Evolutionary conservation across 2,113 vertebrate species (phyloP), one percentile per base, ranked within the genome.

Genomic region (Porphyrio hochstetteri): DNA sequence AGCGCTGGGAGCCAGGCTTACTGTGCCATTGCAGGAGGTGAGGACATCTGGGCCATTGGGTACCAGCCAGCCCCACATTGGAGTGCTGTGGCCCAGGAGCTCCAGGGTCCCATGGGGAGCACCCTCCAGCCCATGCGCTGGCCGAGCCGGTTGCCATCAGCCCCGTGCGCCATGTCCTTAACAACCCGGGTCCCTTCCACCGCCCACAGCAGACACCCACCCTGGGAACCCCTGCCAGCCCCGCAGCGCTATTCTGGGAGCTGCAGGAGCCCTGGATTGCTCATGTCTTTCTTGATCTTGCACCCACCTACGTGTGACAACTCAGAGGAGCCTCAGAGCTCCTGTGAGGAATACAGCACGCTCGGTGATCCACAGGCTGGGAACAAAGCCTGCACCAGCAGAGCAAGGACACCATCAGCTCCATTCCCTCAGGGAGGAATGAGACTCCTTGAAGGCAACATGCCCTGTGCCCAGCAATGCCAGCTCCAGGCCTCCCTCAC

Each of bases 281-380:
- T 94, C 92, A 9, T 7, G 50, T 44, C 59, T 69, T 29, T 68
- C 85, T 74, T 36, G 29, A 77, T 90, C 55, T 86, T 16, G 40
- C 79, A 93, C 59, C 88, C 82, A 35, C 90, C 88, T 10, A 85
- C 29, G 1, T 6, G 21, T 72, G 90, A 94, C 79, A 85, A 79
- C 92, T 93, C 93, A 74, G 89, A 93, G 68, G 27, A 95, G 64
- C 35, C 52, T 82, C 19, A 5, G 38, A 52, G 60, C 17, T 56
- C 46, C 2, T 9, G 25, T 0, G 2, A 71, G 77, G 35, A 87
- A 16, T 5, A 18, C 40, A 36, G 16, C 1, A 0, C 0, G 7
- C 93, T 61, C 9, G 5, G 3, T 35, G 53, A 35, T 33, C 20
- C 74, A 46, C 84, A 11, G 75, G 81, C n/a, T 27, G 93, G 64